Conservation (phyloP, 2,888 invertebrate species). For the Lasiommata megera region DNA sequence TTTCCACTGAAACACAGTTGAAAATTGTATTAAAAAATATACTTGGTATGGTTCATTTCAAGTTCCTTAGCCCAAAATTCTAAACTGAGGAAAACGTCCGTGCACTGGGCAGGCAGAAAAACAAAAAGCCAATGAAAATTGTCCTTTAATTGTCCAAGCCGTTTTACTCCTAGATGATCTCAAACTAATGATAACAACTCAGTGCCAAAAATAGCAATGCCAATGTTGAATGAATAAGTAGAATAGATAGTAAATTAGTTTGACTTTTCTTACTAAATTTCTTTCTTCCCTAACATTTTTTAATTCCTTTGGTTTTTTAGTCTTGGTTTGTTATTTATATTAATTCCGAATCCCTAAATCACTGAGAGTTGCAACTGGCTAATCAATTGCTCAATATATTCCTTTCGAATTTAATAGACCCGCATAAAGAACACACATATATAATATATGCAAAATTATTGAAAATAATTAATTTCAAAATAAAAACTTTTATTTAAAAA, state of each 20-base stretch:
- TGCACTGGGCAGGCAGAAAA: too few species aligned
- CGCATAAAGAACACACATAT: neutral
- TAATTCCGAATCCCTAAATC: neutral
- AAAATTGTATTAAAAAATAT: too few species aligned
- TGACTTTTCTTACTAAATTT: neutral
- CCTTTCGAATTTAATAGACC: neutral
- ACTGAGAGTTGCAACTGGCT: slow-evolving; percentile 16
- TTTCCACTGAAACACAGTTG: too few species aligned
- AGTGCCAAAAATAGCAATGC: neutral
- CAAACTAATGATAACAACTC: neutral
- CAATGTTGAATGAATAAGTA: neutral
- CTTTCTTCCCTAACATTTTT: slow-evolving; percentile 6
- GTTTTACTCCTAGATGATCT: neutral
- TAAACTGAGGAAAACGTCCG: too few species aligned
- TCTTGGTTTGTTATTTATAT: neutral
- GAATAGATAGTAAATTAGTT: neutral
- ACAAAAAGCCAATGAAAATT: too few species aligned
- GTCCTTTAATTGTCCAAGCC: too few species aligned
- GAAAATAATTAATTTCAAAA: too few species aligned
- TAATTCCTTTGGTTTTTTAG: neutral
- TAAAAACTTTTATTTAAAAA: too few species aligned
- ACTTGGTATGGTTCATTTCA: too few species aligned
- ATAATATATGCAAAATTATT: too few species aligned
- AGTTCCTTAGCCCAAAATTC: too few species aligned
- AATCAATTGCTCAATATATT: neutral